These are phyloP conservation scores for Gryon sp. DNA, from an alignment of 1,140 invertebrate species.

Conservation along the genomic window DNA sequence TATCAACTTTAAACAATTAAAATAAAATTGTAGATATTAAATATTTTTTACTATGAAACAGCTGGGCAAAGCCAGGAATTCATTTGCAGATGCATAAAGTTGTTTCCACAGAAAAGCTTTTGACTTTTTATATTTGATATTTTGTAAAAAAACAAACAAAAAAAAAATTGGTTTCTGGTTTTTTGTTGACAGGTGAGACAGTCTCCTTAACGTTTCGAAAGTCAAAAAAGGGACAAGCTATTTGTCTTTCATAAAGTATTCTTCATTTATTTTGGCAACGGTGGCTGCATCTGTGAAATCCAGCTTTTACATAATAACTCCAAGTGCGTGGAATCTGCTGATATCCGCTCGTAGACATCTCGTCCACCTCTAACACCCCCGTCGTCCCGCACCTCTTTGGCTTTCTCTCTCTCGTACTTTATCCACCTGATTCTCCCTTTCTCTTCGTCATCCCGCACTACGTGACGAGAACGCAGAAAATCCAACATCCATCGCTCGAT, in stretches of 20 bases:
- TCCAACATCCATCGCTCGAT: constrained; percentile 78
- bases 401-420: constrained; percentile 25
- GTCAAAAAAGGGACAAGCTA: too few species aligned
- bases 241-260: constrained; percentile 29
- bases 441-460: constrained; percentile 67
- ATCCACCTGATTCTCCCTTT: constrained; percentile 56
- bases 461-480: constrained; percentile 77
- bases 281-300: constrained; percentile 44
- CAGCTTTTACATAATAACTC: constrained; percentile 65
- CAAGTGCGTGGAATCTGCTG: constrained; percentile 57
- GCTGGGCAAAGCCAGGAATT: too few species aligned
- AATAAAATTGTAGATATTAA: too few species aligned
- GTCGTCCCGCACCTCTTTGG: constrained; percentile 11
- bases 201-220: too few species aligned
- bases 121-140: too few species aligned
- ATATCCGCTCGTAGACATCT: constrained; percentile 58
- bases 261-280: constrained; percentile 26
- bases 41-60: too few species aligned
- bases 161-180: too few species aligned
- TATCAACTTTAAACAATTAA: too few species aligned
- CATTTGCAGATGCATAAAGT: too few species aligned
- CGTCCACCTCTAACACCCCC: constrained; percentile 45
- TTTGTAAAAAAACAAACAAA: too few species aligned
- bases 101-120: too few species aligned
- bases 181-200: too few species aligned